Evolutionary conservation across 1,140 invertebrate genomes (phyloP).

Genomic region (Copidosoma floridanum): DNA sequence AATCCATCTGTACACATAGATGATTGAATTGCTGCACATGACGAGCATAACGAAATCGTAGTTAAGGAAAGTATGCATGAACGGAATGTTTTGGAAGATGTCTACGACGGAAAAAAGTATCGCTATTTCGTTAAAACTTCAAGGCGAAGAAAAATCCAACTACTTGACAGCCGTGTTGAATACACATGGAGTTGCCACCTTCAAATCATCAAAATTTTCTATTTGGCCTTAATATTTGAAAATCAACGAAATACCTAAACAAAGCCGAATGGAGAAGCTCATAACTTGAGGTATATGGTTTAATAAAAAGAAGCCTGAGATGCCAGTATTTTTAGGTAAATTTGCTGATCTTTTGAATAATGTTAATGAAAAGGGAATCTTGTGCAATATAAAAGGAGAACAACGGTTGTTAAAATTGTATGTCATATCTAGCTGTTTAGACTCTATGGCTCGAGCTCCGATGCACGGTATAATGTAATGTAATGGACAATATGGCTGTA

Average conservation of each 20-base stretch:
- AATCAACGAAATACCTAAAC: background rate
- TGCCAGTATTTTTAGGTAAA: background rate
- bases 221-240: background rate
- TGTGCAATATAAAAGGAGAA: background rate
- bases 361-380: background rate
- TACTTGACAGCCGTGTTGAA: background rate
- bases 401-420: background rate
- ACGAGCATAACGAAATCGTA: background rate
- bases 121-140: background rate
- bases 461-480: background rate
- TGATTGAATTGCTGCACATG: background rate
- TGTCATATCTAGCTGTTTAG: background rate
- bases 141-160: background rate
- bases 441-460: background rate
- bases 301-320: background rate
- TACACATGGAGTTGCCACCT: background rate
- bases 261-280: background rate
- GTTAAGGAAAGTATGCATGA: background rate
- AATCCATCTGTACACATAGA: background rate
- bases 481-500: background rate
- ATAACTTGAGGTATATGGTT: background rate
- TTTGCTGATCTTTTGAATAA: background rate
- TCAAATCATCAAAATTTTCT: background rate
- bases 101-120: constrained; percentile 9
- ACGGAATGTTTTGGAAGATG: background rate